phyloP scores from a whole-genome alignment of 2,113 vertebrate genomes.

The Equus przewalskii region DNA sequence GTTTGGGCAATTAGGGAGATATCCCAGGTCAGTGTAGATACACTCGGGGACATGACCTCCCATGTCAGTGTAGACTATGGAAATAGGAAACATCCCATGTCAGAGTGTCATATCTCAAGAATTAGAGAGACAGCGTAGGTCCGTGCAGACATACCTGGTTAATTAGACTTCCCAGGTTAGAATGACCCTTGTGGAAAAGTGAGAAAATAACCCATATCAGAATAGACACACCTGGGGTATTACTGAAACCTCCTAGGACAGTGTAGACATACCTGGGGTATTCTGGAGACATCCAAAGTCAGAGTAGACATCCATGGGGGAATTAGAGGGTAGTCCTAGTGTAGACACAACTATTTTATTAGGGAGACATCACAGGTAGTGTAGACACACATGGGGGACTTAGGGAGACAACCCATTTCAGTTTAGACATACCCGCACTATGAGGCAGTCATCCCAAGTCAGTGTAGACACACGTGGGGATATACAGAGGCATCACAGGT shows the following conservation, averaged over 20 bases:
- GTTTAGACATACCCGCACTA: neutral
- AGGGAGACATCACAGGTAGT: neutral
- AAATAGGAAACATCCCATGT: neutral
- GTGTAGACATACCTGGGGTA: neutral
- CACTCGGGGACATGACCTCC: neutral
- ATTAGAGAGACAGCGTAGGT: neutral
- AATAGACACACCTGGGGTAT: neutral
- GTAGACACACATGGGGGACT: neutral
- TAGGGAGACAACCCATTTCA: neutral
- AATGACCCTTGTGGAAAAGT: neutral
- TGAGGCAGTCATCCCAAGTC: neutral
- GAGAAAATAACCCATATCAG: neutral
- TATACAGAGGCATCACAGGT: neutral
- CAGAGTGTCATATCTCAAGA: neutral
- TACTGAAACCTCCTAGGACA: fast-evolving
- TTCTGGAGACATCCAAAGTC: neutral
- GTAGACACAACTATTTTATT: neutral
- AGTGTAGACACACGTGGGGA: neutral
- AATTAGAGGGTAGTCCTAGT: neutral
- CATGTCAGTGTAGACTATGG: neutral
- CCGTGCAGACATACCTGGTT: neutral
- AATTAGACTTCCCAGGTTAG: neutral
- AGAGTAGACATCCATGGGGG: neutral
- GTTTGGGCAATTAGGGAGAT: neutral
- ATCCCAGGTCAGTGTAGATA: too few species aligned